Conservation (phyloP, 2,113 vertebrate species). For the Todiramphus chloris region DNA sequence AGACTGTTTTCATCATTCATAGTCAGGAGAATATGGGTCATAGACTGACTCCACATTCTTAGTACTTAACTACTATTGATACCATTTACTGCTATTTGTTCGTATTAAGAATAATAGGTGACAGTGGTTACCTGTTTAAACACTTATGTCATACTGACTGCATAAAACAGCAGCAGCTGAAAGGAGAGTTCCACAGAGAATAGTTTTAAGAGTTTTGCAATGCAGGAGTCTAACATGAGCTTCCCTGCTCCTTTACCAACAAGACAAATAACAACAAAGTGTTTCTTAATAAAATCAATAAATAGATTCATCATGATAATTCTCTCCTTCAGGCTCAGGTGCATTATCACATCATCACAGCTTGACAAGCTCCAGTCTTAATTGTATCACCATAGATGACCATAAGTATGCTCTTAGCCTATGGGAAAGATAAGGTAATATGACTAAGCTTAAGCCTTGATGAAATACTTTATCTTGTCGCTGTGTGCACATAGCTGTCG, state of each 20-base stretch:
- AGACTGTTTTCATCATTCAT: not conserved
- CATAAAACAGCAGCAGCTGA: not conserved
- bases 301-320: not conserved
- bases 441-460: not conserved
- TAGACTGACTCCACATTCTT: not conserved
- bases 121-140: not conserved
- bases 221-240: not conserved
- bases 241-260: not conserved
- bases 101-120: not conserved
- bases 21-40: not conserved
- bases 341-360: not conserved
- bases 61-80: fast-evolving
- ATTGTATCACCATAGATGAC: not conserved
- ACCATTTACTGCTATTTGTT: not conserved
- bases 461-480: not conserved
- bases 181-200: not conserved
- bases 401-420: not conserved
- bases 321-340: not conserved
- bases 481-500: not conserved
- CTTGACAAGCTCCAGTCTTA: not conserved
- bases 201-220: not conserved
- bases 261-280: not conserved
- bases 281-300: not conserved
- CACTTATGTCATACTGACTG: not conserved
- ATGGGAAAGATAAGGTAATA: not conserved